Base-by-base conservation (phyloP, 2,113 vertebrate genomes). In the Mastomys natalensis region DNA sequence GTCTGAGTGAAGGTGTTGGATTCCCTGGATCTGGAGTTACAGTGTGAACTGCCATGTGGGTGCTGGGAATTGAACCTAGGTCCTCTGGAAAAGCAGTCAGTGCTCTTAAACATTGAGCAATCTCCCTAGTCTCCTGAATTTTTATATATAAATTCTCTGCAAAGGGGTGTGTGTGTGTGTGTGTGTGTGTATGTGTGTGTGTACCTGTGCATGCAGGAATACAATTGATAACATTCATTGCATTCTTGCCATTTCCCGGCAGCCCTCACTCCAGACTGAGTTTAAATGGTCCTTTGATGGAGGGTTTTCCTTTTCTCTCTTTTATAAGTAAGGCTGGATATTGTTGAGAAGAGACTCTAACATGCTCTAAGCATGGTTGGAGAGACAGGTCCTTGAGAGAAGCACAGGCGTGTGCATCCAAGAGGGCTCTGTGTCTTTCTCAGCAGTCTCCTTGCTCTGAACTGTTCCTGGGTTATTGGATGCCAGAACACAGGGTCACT, bases 211-310 rank as follows among this genome's bases (percentile, higher is more conserved):
- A 74, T 24, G 40, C 3, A 48, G 43, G 11, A 48, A 77, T 13
- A 77, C 43, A 24, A 84, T 4, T 74, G 40, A 74, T 26, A 74
- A 74, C n/a, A 43, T 37, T 16, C 1, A 7, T 40, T 58, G 21
- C 3, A 76, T 60, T 93, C 68, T 74, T 74, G 40, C 72, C 13
- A 29, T 34, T 3, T 31, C 31, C 1, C 3, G 34, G 10, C 0
- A 1, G 6, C 2, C 3, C 16, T 31, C 2, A 40, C 7, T 4
- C 19, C 5, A 81, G 5, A 19, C 17, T 72, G 1, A 34, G 3
- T n/a, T 40, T 13, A 29, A 19, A 11, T 53, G 29, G 58, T 0
- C 34, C 5, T 64, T 62, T 40, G 53, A 22, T 21, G 13, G 31
- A 31, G 37, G 37, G 1, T 29, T 73, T 72, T 53, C 34, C 51